These are phyloP conservation scores for Epiblema foenella DNA, from an alignment of 2,888 invertebrate genomes.

Conservation along the genomic window DNA sequence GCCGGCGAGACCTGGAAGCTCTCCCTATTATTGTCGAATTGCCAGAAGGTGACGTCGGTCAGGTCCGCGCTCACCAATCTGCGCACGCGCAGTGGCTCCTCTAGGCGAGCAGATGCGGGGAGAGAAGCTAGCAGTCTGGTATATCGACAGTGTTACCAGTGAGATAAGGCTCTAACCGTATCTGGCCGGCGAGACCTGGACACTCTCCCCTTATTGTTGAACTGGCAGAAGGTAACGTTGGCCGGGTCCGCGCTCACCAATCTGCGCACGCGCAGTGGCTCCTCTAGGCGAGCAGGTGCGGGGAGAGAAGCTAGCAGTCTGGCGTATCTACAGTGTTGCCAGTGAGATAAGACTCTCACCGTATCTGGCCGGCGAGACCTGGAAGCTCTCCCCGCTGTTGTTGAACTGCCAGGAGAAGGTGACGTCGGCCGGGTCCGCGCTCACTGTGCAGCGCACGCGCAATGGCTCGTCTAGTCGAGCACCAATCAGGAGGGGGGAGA, in stretches of 20 bases:
- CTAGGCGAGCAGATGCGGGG: slow-evolving; percentile 91
- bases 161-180: not conserved
- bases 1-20: slow-evolving; percentile 92
- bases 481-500: slow-evolving; percentile 90
- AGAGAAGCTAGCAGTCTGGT: slow-evolving; percentile 90
- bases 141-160: slow-evolving; percentile 80
- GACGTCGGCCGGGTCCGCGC: slow-evolving; percentile 93
- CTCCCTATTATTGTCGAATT: slow-evolving; percentile 96
- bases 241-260: too few species aligned
- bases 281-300: too few species aligned
- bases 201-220: slow-evolving; percentile 89
- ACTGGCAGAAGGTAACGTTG: slow-evolving; percentile 74
- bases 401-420: slow-evolving; percentile 96
- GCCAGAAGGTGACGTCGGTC: slow-evolving; percentile 92
- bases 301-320: too few species aligned
- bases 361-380: slow-evolving; percentile 88
- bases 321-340: not conserved
- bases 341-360: slow-evolving; percentile 55
- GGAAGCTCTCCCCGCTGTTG: slow-evolving; percentile 94
- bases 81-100: slow-evolving; percentile 91
- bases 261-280: too few species aligned
- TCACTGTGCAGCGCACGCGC: slow-evolving; percentile 92
- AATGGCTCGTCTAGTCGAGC: slow-evolving; percentile 93
- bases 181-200: not conserved
- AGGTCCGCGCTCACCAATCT: slow-evolving; percentile 95